Evolutionary conservation across 2,797 vertebrate genomes (phyloP).

Genomic region (Pristis pectinata): DNA sequence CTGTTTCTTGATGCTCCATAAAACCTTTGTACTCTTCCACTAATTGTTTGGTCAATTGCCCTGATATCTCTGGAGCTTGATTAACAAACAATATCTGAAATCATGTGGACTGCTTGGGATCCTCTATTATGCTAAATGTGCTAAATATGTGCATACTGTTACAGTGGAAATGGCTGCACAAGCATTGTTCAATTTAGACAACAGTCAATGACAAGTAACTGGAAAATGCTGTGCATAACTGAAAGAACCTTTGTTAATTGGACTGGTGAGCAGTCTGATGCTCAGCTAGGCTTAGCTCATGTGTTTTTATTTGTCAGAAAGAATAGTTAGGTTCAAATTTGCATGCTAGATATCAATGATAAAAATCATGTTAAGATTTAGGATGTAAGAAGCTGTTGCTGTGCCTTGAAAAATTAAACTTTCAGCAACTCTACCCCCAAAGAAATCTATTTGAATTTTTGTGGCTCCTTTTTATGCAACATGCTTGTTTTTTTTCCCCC

Average conservation of each 20-base stretch:
- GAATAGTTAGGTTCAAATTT: not conserved
- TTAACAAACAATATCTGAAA: too few species aligned
- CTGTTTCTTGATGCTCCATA: too few species aligned
- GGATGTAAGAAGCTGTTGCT: not conserved
- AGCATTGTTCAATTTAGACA: not conserved
- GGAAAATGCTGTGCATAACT: not conserved
- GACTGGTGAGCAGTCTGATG: not conserved
- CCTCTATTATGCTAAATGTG: too few species aligned
- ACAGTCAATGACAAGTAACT: not conserved
- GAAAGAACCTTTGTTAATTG: not conserved
- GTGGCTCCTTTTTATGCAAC: not conserved
- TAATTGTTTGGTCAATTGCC: too few species aligned
- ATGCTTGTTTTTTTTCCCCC: not conserved
- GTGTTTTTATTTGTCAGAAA: not conserved
- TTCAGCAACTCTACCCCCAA: too few species aligned
- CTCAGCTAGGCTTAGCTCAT: not conserved
- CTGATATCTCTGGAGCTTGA: too few species aligned
- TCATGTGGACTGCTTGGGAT: too few species aligned
- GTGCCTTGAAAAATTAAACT: not conserved
- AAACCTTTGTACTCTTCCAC: too few species aligned
- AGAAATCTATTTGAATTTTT: not conserved
- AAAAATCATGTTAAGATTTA: too few species aligned
- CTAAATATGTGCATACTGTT: too few species aligned
- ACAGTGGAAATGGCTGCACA: not conserved
- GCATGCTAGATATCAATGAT: not conserved